Conservation (phyloP, 2,113 vertebrate species). For the Pelecanoides urinatrix region DNA sequence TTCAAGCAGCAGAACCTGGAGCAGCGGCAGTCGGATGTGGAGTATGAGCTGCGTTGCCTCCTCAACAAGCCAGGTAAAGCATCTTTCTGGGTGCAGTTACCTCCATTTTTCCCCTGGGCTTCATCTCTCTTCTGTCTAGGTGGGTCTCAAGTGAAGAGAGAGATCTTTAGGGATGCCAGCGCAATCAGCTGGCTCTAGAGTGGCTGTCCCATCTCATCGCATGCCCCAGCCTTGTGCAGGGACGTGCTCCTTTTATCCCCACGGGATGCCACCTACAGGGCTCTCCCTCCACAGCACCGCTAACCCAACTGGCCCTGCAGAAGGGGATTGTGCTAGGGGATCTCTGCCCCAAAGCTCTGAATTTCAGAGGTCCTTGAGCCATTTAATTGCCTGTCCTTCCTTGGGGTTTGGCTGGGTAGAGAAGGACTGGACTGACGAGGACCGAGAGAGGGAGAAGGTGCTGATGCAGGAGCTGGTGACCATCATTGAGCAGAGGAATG, state of each 20-base stretch:
- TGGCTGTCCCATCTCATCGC: not conserved
- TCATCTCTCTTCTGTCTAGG: not conserved
- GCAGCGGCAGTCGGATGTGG: conserved; percentile 89
- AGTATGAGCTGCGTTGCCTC: conserved; percentile 88
- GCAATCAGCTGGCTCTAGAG: not conserved
- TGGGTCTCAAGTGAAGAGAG: not conserved
- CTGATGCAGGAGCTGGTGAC: conserved; percentile 86
- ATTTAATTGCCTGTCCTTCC: not conserved
- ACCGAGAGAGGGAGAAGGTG: conserved; percentile 80
- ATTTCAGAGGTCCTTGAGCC: not conserved
- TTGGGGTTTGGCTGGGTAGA: conserved; percentile 69
- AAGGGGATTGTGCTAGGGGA: not conserved
- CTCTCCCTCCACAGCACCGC: not conserved
- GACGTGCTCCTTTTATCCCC: not conserved
- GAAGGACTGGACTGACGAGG: conserved; percentile 84
- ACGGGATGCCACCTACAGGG: not conserved
- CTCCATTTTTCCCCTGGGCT: not conserved
- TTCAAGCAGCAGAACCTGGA: conserved; percentile 90
- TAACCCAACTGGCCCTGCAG: not conserved
- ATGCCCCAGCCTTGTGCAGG: not conserved
- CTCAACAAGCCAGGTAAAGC: conserved; percentile 90
- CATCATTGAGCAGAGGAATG: conserved; percentile 89
- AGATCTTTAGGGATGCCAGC: not conserved
- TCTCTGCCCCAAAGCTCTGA: not conserved
- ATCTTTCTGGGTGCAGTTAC: not conserved